Evolutionary conservation across 64 coral and sea anemone species (phyloP), one percentile per base, ranked within the genome.

Genomic region (Cladopsammia gracilis): DNA sequence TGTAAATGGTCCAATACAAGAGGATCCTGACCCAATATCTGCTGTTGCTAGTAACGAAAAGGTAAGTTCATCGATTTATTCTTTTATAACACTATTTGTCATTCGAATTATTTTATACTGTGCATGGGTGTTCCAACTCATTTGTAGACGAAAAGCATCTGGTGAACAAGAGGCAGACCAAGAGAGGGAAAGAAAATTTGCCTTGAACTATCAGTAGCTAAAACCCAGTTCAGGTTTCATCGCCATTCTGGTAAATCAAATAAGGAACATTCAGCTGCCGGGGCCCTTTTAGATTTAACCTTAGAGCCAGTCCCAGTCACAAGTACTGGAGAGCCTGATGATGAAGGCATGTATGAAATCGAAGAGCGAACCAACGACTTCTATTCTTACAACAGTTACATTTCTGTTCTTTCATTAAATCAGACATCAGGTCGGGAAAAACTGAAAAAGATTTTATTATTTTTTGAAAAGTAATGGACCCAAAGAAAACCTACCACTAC

Each of bases 1-100:
- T 88, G 84, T 60, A 79, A 87, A 95, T 78, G 83, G 89, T 48
- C 94, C 94, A 88, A 95, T 58, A 81, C 15, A 88, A 15, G 75
- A 88, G 68, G 70, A 95, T 75, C 89, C 89, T 62, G 73, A 88
- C 46, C 94, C 94, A 62, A 88, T 92, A 72, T 96, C 89, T 73
- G 83, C 89, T 81, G 67, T 91, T 77, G 89, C 89, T 12, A 92
- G 84, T 88, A 92, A 80, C 76, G 68, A 96, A 88, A 96, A 67
- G 82, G 94, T 92, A 78, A 83, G 94, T 60, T 76, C 66, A 76
- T 74, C 34, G 58, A 75, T 62, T 51, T 86, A 43, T 84, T 34
- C 52, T 86, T 91, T 76, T 87, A 18, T 82, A 62, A 18, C 48
- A 79, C 52, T 60, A 67, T 71, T 62, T 92, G 49, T 87, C 45